Percentiles rank a stretch among this genome's conserved stretches.
phyloP scores from a whole-genome alignment of 2,797 vertebrate species.

The Gallinago solitaria region DNA sequence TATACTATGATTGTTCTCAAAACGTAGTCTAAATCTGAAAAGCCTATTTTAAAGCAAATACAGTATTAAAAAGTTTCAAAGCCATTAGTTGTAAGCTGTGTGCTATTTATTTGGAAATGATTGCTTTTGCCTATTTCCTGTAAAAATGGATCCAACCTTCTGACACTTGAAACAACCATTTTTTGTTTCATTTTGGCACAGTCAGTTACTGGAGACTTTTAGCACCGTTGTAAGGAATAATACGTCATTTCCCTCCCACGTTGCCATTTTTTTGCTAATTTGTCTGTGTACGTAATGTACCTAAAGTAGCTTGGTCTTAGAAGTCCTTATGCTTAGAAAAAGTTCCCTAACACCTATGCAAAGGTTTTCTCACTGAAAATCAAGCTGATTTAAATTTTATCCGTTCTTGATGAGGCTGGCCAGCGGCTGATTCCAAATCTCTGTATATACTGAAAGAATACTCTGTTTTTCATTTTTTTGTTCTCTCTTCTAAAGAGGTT shows the following conservation, averaged over 20 bases:
- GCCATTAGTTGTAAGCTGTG: neutral
- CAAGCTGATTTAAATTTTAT: neutral
- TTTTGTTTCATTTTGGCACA: conserved; percentile 31
- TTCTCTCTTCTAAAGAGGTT: neutral
- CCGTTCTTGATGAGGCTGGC: neutral
- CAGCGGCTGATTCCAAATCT: neutral
- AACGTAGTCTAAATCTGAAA: neutral
- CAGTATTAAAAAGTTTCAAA: neutral
- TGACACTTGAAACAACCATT: neutral
- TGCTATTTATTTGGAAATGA: neutral
- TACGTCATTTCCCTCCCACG: neutral
- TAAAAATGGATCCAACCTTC: conserved; percentile 14
- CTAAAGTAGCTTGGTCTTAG: neutral
- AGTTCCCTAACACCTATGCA: neutral
- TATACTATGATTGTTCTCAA: neutral
- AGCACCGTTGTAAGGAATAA: neutral
- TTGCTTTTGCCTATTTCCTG: conserved; percentile 15
- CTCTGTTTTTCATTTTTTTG: neutral
- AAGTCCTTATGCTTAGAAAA: neutral
- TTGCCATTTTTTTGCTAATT: neutral
- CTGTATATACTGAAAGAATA: neutral
- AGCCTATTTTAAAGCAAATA: neutral
- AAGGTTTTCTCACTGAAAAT: neutral
- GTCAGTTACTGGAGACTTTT: neutral
- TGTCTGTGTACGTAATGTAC: neutral